Base-by-base conservation (phyloP, 1,140 invertebrate species). In the Pseudomyrmex dendroicus region DNA sequence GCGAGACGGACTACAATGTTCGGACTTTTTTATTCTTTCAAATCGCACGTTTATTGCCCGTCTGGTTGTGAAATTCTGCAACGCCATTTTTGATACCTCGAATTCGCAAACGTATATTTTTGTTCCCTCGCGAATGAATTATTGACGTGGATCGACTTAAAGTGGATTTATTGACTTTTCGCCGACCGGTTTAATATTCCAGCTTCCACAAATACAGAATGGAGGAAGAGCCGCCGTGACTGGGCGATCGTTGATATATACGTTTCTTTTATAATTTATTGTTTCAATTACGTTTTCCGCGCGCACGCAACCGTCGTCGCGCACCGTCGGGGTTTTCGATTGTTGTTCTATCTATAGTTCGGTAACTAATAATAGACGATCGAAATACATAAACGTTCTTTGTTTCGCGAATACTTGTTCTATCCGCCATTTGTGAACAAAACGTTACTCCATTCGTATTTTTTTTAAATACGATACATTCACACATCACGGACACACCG, bases 101-200 rank as follows among this genome's bases (percentile, higher is more conserved):
- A 59, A 70, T 72, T 15, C 12, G 44, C 22, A 35, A 50, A 35
- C 20, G 22, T 80, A 80, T 80, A 80, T 80, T 80, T 80, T 72
- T 61, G 44, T 80, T 59, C 2, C 54, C 48, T 20, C 54, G 44
- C 64, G 76, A 72, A 80, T 80, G 66, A 66, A 72, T 80, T 80
- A 80, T 80, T 80, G 76, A 78, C 64, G 70, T 2, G 54, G 7
- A 59, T 46, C 76, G 54, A 70, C 76, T 72, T 80, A 80, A 80
- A 80, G 54, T 80, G 54, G 56, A 80, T 80, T 80, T 80, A 80
- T 80, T 72, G 76, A 80, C 76, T 80, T 80, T 80, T 56, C 56
- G 44, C 50, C 63, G 13, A 35, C n/a, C n/a, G 12, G 54, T 80
- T 61, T 80, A 70, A 70, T 80, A 80, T 72, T 80, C 44, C 54